Base-by-base conservation (phyloP, 2,113 vertebrate species). In the Agelaius phoeniceus region DNA sequence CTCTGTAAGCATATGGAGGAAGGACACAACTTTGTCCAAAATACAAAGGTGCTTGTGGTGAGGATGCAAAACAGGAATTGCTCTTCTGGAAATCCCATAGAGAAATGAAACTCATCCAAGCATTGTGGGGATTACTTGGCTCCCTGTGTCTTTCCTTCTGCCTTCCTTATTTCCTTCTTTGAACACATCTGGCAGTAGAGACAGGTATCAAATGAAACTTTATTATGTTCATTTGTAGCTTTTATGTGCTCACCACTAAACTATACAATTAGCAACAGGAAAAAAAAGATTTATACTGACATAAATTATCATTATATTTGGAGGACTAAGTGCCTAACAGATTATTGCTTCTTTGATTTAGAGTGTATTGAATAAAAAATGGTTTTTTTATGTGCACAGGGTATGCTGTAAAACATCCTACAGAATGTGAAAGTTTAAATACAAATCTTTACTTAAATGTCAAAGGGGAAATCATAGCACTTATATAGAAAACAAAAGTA, bases 371-470 rank as follows among this genome's bases (percentile, higher is more conserved):
- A 66, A 74, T 28, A 62, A 61, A 84, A 81, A 59, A 55, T n/a
- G 6, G 0, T n/a, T 2, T 48, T 57, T 43, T 41, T 23, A 15
- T 13, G 4, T 27, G 16, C 31, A 35, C 1, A 2, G 10, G 7
- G 2, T 27, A 12, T 62, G 21, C 35, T 77, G 30, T 66, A 57
- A 52, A 84, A 24, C 15, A 39, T 27, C 21, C 35, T 61, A 11
- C 6, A 51, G 21, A 74, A 61, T 1, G 6, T 48, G 20, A 13
- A 68, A 35, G 6, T 52, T 90, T 61, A 74, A 81, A 61, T 37
- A 44, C 10, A n/a, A 61, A 37, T 31, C 22, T 10, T 61, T 68
- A 73, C 4, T 30, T 84, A 33, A 72, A 55, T 37, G 9, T 65
- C 39, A 51, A 76, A 67, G 13, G 26, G 7, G 8, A 69, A 65